Conservation (phyloP, 2,113 vertebrate species). For the Amphilophus citrinellus region DNA sequence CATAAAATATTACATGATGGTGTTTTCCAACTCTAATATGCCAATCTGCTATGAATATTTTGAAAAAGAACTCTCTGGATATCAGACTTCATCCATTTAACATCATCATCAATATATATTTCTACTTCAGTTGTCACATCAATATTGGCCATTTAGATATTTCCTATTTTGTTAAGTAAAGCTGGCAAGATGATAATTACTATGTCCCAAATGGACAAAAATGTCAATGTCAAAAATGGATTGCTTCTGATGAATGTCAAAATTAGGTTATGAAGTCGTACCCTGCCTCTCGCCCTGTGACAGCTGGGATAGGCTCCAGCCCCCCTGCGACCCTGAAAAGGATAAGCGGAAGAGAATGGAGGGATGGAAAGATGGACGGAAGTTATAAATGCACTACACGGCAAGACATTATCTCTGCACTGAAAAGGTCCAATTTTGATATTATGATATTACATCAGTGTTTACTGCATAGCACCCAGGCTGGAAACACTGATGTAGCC, state of each 20-base stretch:
- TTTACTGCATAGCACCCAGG: too few species aligned
- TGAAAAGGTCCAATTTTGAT: not conserved
- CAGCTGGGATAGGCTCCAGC: too few species aligned
- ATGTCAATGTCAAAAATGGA: not conserved
- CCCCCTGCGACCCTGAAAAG: too few species aligned
- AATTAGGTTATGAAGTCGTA: not conserved
- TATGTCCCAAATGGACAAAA: not conserved
- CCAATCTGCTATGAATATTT: not conserved
- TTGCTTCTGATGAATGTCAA: not conserved
- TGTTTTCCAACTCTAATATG: not conserved
- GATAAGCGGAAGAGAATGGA: too few species aligned
- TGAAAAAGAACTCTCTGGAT: not conserved
- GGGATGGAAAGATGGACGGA: too few species aligned
- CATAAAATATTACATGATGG: not conserved
- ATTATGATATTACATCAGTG: too few species aligned
- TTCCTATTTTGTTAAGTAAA: not conserved
- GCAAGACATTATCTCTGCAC: not conserved
- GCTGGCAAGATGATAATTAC: slow-evolving; percentile 22
- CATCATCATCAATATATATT: not conserved
- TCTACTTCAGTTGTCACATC: slow-evolving; percentile 19
- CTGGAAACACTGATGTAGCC: too few species aligned
- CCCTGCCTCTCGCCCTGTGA: too few species aligned
- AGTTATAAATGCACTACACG: not conserved
- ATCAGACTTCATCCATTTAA: not conserved
- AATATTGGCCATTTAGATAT: not conserved